Evolutionary conservation across 35 echinoderm and acorn worm species (phyloP).

Genomic region (Stichopus chloronotus): DNA sequence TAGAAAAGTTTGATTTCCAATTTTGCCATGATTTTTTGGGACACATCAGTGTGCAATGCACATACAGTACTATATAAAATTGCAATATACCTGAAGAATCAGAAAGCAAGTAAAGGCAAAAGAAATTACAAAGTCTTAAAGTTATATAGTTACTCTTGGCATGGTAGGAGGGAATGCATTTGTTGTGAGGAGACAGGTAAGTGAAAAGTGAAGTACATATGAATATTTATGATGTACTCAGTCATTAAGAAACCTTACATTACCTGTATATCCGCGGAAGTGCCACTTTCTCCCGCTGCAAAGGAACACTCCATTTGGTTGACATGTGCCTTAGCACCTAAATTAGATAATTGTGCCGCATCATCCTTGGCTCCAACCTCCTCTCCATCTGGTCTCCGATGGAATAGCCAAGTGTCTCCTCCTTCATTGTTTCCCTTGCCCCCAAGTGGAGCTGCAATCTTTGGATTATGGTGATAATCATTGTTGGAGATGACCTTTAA

Average conservation of each 20-base stretch:
- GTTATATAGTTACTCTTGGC: no score
- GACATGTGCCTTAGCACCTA: slow-evolving; percentile 63
- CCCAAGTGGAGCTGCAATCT: background rate
- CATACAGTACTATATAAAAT: no score
- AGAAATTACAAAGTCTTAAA: no score
- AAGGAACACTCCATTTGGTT: slow-evolving; percentile 82
- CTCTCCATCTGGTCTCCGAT: background rate
- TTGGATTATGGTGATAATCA: slow-evolving; percentile 14
- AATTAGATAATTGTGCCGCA: background rate
- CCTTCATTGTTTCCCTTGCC: background rate
- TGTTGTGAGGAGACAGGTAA: no score
- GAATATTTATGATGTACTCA: no score
- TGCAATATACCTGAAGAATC: no score
- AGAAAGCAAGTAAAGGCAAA: no score
- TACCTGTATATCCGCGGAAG: slow-evolving; percentile 86
- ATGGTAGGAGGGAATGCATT: no score
- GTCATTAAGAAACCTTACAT: background rate
- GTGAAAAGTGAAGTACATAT: no score
- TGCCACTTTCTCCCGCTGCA: slow-evolving; percentile 76
- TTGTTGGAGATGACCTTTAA: slow-evolving; percentile 71
- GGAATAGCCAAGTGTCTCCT: background rate
- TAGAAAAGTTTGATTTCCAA: no score
- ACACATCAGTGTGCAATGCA: no score
- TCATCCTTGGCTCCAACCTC: slow-evolving; percentile 7
- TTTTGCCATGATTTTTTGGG: no score